Conservation (phyloP, 2,888 invertebrate genomes). For the Pollenia amentaria region DNA sequence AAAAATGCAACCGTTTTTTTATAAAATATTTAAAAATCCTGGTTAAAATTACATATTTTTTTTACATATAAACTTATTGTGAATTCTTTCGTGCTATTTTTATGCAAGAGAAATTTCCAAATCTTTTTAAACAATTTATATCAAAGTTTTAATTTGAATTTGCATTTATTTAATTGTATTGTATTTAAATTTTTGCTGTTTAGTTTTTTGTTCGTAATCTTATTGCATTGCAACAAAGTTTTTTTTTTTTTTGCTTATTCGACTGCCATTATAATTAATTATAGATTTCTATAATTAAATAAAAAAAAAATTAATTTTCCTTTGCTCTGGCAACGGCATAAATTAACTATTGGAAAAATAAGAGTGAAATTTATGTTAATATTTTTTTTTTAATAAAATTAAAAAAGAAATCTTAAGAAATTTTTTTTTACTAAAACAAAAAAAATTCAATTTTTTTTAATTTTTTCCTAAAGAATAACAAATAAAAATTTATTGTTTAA, state of each 20-base stretch:
- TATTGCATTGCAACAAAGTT: not conserved
- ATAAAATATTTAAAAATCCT: not conserved
- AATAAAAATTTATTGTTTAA: no score
- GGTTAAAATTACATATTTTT: not conserved
- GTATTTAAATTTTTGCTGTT: constrained; percentile 41
- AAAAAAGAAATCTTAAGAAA: not conserved
- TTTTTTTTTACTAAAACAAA: not conserved
- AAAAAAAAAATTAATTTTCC: not conserved
- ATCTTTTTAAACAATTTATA: constrained; percentile 21
- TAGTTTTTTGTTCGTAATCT: not conserved
- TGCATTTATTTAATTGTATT: constrained; percentile 45
- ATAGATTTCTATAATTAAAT: constrained; percentile 51
- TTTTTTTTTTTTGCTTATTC: constrained; percentile 29
- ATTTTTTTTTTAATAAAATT: not conserved
- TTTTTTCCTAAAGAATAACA: no score
- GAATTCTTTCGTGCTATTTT: constrained; percentile 16
- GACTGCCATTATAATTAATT: constrained; percentile 39
- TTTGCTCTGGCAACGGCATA: not conserved
- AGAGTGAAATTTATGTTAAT: constrained; percentile 24
- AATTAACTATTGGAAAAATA: constrained; percentile 9
- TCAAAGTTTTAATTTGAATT: constrained; percentile 21
- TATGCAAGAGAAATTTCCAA: constrained; percentile 42
- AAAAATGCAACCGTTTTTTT: not conserved
- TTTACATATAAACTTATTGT: not conserved
- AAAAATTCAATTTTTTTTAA: no score